Percentiles rank a stretch among this genome's conserved stretches.
phyloP scores from a whole-genome alignment of 2,888 invertebrate species.

The Sipha maydis region DNA sequence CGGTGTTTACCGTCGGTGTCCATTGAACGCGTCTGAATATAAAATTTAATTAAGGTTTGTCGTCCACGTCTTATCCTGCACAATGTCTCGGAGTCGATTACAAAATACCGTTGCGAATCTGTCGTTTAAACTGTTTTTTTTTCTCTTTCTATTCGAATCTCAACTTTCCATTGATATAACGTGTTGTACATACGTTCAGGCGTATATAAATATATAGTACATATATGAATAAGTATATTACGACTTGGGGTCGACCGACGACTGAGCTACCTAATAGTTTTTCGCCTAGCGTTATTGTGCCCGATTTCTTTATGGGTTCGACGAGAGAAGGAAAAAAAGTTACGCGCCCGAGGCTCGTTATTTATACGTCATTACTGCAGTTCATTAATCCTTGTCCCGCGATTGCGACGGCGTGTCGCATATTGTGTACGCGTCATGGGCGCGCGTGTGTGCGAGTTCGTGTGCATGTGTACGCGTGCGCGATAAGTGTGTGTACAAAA shows the following conservation, averaged over 20 bases:
- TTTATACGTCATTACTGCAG: neutral
- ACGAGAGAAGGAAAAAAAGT: neutral
- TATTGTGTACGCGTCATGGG: neutral
- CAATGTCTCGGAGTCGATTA: neutral
- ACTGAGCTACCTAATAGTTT: neutral
- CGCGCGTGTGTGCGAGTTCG: neutral
- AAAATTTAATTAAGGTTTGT: neutral
- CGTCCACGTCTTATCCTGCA: neutral
- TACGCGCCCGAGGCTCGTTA: neutral
- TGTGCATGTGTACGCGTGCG: neutral
- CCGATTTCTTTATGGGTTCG: neutral
- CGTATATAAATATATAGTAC: too few species aligned
- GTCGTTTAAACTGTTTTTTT: neutral
- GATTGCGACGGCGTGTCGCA: neutral
- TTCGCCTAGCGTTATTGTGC: neutral
- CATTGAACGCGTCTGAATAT: neutral
- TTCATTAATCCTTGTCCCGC: conserved; percentile 23
- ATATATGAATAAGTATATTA: neutral
- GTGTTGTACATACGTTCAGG: neutral
- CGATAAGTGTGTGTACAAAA: neutral
- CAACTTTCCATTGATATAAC: conserved; percentile 3
- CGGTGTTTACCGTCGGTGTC: neutral
- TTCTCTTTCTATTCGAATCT: neutral
- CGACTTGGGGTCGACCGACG: neutral
- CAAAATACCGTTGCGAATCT: conserved; percentile 6